Percentiles rank a stretch among this genome's conserved stretches.
phyloP scores from a whole-genome alignment of 2,888 invertebrate genomes.

The Thumatha senex region DNA sequence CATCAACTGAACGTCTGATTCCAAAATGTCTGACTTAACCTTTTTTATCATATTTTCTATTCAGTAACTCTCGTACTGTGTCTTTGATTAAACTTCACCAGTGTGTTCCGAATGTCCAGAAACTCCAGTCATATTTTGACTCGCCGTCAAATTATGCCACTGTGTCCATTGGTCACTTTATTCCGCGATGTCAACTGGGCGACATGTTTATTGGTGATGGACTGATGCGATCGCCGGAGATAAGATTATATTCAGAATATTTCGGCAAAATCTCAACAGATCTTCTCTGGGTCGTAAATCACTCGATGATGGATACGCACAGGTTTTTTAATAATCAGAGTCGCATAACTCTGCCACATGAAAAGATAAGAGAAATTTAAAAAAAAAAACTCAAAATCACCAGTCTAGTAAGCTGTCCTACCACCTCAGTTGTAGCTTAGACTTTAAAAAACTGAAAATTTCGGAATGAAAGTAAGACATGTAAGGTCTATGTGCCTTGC shows the following conservation, averaged over 20 bases:
- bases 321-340: not conserved
- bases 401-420: no score
- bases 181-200: slow-evolving; percentile 54
- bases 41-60: no score
- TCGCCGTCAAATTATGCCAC: slow-evolving; percentile 73
- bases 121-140: slow-evolving; percentile 55
- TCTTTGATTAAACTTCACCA: not conserved
- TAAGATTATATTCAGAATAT: slow-evolving; percentile 64
- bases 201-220: slow-evolving; percentile 77
- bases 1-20: not conserved
- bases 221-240: slow-evolving; percentile 58
- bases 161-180: slow-evolving; percentile 64
- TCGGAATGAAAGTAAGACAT: no score
- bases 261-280: slow-evolving; percentile 43
- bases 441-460: no score
- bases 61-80: not conserved
- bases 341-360: no score
- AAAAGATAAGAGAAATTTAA: no score
- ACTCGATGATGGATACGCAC: slow-evolving; percentile 26
- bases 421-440: no score
- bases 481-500: no score
- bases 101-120: slow-evolving; percentile 17
- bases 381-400: no score
- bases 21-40: no score
- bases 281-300: slow-evolving; percentile 34